These are phyloP conservation scores for Tenebrosternarchus preto DNA, from an alignment of 2,113 vertebrate species.

Conservation along the genomic window DNA sequence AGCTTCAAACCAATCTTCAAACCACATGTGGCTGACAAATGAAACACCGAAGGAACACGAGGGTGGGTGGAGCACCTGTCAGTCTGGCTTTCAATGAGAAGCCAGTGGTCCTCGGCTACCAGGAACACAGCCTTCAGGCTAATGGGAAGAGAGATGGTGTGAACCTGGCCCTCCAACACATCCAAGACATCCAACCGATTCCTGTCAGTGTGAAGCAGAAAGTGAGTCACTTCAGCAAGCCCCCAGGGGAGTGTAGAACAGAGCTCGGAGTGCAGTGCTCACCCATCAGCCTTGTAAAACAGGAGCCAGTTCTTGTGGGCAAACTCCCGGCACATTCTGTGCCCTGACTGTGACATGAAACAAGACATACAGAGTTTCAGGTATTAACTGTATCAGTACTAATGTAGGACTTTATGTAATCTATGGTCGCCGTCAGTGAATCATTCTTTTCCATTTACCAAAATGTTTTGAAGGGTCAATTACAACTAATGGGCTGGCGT, in stretches of 20 bases:
- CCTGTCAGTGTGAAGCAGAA: slow-evolving; percentile 68
- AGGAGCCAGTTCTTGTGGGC: slow-evolving; percentile 97
- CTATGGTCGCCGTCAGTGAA: not conserved
- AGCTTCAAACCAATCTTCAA: not conserved
- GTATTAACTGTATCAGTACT: not conserved
- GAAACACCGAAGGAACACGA: too few relatives aligned
- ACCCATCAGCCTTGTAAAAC: slow-evolving; percentile 91
- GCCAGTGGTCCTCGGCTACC: slow-evolving; percentile 92
- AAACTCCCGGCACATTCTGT: slow-evolving; percentile 94
- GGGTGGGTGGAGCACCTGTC: slow-evolving; percentile 75
- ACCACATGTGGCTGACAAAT: too few relatives aligned
- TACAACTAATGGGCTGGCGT: not conserved
- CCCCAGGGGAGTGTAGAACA: not conserved
- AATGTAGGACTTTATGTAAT: not conserved
- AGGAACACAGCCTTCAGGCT: slow-evolving; percentile 84
- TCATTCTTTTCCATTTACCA: not conserved
- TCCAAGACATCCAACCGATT: slow-evolving; percentile 86
- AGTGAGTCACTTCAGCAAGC: not conserved
- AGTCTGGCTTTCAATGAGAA: slow-evolving; percentile 85
- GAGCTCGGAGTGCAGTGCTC: slow-evolving; percentile 52
- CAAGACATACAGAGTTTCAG: not conserved
- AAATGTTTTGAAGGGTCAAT: not conserved
- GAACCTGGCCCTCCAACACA: slow-evolving; percentile 85
- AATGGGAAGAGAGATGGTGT: slow-evolving; percentile 89
- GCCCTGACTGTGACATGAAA: slow-evolving; percentile 63